phyloP scores from a whole-genome alignment of 2,797 vertebrate genomes.

The Darevskia nairensis region DNA sequence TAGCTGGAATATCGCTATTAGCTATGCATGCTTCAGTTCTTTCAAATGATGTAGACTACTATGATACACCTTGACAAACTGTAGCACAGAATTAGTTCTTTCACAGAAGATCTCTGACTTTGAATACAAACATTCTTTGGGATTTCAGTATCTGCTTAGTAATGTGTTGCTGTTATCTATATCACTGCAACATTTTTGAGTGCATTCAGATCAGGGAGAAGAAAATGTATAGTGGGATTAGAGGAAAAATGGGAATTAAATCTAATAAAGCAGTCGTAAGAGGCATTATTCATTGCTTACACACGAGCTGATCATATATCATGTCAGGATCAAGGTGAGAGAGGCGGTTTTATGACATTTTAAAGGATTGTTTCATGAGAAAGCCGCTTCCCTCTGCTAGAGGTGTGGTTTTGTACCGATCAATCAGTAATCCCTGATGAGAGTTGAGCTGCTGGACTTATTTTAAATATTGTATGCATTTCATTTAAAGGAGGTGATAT shows the following conservation, averaged over 20 bases:
- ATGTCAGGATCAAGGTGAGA: constrained; percentile 64
- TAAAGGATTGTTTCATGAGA: constrained; percentile 38
- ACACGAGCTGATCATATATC: constrained; percentile 49
- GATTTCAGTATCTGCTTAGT: background rate
- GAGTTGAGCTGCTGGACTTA: background rate
- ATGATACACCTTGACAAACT: constrained; percentile 37
- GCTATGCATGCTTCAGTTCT: constrained; percentile 57
- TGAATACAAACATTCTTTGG: constrained; percentile 53
- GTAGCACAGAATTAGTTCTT: constrained; percentile 53
- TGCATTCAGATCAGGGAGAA: constrained; percentile 40
- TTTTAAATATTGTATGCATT: constrained; percentile 10
- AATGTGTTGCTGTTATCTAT: constrained; percentile 19
- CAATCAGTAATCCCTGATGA: background rate
- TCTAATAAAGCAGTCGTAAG: constrained; percentile 58
- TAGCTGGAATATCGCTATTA: constrained; percentile 41
- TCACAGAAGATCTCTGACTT: constrained; percentile 46
- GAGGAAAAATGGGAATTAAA: constrained; percentile 43
- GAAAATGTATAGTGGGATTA: constrained; percentile 37
- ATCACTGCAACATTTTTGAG: constrained; percentile 49
- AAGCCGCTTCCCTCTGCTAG: constrained; percentile 22
- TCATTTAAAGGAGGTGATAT: background rate
- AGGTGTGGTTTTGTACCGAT: background rate
- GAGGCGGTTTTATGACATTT: constrained; percentile 36
- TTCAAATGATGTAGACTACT: constrained; percentile 54
- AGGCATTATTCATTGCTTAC: constrained; percentile 58